Conservation (phyloP, 2,113 vertebrate genomes). For the Zosterops borbonicus region DNA sequence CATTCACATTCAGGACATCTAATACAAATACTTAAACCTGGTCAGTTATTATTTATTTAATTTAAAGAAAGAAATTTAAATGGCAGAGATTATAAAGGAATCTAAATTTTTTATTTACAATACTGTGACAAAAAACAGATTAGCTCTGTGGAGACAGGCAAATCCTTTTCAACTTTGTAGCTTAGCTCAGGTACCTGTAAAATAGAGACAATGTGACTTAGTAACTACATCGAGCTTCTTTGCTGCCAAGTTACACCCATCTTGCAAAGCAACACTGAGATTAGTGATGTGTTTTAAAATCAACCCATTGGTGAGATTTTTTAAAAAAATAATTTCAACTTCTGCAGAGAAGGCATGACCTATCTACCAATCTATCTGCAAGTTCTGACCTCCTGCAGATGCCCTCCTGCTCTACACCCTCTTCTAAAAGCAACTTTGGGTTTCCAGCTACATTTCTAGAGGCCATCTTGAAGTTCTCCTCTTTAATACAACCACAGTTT, state of each 20-base stretch:
- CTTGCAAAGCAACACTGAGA: not conserved
- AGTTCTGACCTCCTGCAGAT: not conserved
- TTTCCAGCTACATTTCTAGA: not conserved
- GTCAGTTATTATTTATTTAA: not conserved
- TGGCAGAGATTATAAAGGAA: not conserved
- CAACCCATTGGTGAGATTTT: not conserved
- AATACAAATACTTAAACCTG: not conserved
- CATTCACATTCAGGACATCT: not conserved
- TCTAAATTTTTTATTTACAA: not conserved
- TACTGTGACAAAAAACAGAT: not conserved
- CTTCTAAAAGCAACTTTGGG: not conserved
- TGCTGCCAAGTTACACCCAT: not conserved
- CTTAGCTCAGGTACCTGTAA: not conserved
- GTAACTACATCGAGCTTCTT: not conserved
- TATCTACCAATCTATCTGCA: not conserved
- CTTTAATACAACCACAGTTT: not conserved
- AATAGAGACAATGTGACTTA: rapidly evolving
- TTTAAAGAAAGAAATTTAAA: not conserved
- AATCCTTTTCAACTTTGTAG: not conserved
- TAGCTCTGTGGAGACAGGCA: not conserved
- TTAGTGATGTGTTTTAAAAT: not conserved
- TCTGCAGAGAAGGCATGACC: not conserved
- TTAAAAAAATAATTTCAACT: not conserved
- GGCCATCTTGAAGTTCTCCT: not conserved
- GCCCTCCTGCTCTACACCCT: not conserved